Base-by-base conservation (phyloP, 1,140 invertebrate genomes). In the Rhynchophorus ferrugineus region DNA sequence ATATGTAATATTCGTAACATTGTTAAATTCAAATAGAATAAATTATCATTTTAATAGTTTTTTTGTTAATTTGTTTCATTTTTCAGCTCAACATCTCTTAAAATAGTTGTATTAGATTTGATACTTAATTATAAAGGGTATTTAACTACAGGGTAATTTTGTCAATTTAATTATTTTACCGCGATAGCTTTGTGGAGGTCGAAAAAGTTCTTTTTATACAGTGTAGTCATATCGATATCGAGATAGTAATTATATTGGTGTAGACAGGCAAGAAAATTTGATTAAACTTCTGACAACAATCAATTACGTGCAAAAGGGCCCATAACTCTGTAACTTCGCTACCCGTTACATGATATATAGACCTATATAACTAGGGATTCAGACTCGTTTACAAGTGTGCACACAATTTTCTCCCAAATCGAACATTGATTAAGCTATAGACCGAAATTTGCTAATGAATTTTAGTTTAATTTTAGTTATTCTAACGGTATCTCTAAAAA, bases 221-320 rank as follows among this genome's bases (percentile, higher is more conserved):
- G 38, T 38, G 42, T 51, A 34, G 35, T 51, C 41, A 36, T 51
- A 51, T 51, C 39, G 41, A 51, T 44, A 51, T 44, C 39, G 29
- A 19, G 13, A 7, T 51, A 51, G 49, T 51, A 51, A 51, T 51
- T 51, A 51, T 33, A 13, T 51, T 17, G 49, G 49, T 44, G 24
- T 18, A 44, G 21, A 39, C 35, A 45, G 33, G 43, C 44, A 52
- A 52, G 50, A 46, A 52, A 52, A 52, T 46, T 52, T 52, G 50
- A 52, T 52, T 52, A 52, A 45, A 46, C 43, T 46, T 52, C 50
- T 45, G 50, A 52, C 50, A 52, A 52, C 50, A 52, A 52, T 52
- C 50, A 52, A 45, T 52, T 52, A 52, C 42, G 42, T 51, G 49
- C 34, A 45, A 52, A 45, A 45, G 50, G 35, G 43, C 36, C 34